phyloP scores from a whole-genome alignment of 2,888 invertebrate species.

The Hydrotaea cyrtoneurina region DNA sequence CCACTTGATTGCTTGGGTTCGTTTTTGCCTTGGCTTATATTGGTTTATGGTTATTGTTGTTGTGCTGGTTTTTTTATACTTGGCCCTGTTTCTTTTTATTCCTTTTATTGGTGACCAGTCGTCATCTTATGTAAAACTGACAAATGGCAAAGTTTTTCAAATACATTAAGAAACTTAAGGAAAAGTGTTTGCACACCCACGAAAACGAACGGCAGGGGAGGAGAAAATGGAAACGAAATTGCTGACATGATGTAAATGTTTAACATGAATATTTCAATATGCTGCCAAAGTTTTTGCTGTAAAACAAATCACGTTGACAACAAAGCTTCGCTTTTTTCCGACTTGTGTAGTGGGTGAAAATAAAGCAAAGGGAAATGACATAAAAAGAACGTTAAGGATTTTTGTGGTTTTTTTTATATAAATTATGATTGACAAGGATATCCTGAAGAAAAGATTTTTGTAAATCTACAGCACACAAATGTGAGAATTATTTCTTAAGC shows the following conservation, averaged over 20 bases:
- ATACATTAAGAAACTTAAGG: slow-evolving; percentile 13
- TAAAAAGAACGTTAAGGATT: not conserved
- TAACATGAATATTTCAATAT: slow-evolving; percentile 32
- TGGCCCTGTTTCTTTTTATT: not conserved
- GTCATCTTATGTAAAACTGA: slow-evolving; percentile 15
- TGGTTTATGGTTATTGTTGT: not conserved
- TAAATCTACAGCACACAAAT: too few species aligned
- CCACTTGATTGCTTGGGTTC: slow-evolving; percentile 9
- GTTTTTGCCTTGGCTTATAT: not conserved
- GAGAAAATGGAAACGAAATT: not conserved
- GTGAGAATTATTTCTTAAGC: too few species aligned
- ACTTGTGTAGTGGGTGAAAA: not conserved
- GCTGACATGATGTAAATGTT: not conserved
- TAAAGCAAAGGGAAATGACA: not conserved
- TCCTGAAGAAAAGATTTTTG: too few species aligned
- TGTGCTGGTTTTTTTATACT: not conserved
- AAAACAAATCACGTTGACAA: slow-evolving; percentile 63
- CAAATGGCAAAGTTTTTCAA: slow-evolving; percentile 28
- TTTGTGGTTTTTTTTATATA: not conserved
- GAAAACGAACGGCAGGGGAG: not conserved
- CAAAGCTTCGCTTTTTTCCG: slow-evolving; percentile 10
- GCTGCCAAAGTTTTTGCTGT: slow-evolving; percentile 35
- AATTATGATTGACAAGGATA: not conserved
- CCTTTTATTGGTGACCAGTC: not conserved
- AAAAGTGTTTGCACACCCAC: not conserved